Conservation (phyloP, 2,888 invertebrate genomes). For the Gymnoscelis rufifasciata region DNA sequence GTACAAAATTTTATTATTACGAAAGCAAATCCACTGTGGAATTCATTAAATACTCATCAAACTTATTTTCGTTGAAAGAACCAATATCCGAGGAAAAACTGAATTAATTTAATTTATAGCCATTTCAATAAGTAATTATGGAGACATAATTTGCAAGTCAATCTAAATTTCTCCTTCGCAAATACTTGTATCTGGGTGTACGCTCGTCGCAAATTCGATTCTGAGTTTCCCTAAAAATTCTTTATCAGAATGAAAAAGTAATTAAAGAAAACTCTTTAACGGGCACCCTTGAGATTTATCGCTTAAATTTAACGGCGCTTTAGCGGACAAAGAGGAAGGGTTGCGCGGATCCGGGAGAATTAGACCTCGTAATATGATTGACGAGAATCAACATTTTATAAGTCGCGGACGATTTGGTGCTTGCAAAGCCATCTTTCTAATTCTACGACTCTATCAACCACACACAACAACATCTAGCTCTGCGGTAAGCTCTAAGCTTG, state of each 20-base stretch:
- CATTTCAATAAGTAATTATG: constrained; percentile 1
- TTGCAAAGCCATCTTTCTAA: no score
- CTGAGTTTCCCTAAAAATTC: constrained; percentile 23
- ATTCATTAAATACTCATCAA: not conserved
- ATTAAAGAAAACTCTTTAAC: constrained; percentile 35
- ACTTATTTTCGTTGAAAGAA: not conserved
- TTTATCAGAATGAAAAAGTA: constrained; percentile 33
- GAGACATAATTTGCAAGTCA: constrained; percentile 7
- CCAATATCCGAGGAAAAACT: not conserved
- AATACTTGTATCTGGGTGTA: constrained; percentile 8
- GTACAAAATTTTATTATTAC: no score
- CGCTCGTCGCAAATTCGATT: constrained; percentile 23
- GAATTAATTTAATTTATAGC: not conserved
- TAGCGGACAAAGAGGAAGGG: constrained; percentile 25
- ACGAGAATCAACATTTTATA: no score
- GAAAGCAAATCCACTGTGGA: no score
- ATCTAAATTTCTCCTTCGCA: constrained; percentile 7
- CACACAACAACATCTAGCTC: no score
- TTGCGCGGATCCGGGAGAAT: not conserved
- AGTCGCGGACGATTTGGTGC: no score
- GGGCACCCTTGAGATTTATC: constrained; percentile 30
- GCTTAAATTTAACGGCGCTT: constrained; percentile 30
- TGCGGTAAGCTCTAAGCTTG: no score
- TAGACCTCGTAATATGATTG: not conserved
- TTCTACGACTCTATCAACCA: no score